Percentiles rank a stretch among this genome's conserved stretches.
These are phyloP conservation scores for Carcharodon carcharias DNA, from an alignment of 2,797 vertebrate genomes.

Conservation along the genomic window DNA sequence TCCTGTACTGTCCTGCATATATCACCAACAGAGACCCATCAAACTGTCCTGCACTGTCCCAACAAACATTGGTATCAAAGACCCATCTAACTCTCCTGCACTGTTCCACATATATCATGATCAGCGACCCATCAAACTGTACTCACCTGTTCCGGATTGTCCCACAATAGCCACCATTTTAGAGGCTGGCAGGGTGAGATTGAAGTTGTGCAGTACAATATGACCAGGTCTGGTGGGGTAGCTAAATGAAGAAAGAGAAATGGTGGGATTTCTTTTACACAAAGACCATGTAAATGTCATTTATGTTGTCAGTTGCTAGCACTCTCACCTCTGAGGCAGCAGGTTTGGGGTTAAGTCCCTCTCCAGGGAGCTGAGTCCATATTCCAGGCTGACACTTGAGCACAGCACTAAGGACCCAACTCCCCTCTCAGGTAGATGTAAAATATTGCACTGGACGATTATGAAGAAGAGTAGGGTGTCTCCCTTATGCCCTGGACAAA, in stretches of 20 bases:
- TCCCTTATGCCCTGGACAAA: neutral
- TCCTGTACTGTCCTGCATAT: neutral
- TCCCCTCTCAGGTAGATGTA: neutral
- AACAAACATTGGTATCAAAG: neutral
- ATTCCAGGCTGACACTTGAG: neutral
- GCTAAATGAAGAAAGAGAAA: slow-evolving; percentile 52
- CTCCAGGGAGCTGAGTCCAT: neutral
- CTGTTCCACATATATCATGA: neutral
- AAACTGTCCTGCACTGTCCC: neutral
- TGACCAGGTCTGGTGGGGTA: slow-evolving; percentile 83
- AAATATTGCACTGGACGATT: neutral
- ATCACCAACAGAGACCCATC: neutral
- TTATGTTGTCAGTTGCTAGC: neutral
- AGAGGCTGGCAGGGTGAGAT: slow-evolving; percentile 68
- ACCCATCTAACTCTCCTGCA: neutral
- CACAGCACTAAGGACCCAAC: neutral
- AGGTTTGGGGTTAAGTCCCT: neutral
- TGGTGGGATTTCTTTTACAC: neutral
- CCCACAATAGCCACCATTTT: slow-evolving; percentile 89
- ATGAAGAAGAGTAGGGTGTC: neutral
- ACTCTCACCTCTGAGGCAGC: neutral
- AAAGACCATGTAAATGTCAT: neutral
- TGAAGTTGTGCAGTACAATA: slow-evolving; percentile 69
- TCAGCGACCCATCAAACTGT: neutral
- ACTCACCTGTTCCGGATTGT: slow-evolving; percentile 88